Evolutionary conservation across 2,888 invertebrate species (phyloP).

Genomic region (Galeruca laticollis): DNA sequence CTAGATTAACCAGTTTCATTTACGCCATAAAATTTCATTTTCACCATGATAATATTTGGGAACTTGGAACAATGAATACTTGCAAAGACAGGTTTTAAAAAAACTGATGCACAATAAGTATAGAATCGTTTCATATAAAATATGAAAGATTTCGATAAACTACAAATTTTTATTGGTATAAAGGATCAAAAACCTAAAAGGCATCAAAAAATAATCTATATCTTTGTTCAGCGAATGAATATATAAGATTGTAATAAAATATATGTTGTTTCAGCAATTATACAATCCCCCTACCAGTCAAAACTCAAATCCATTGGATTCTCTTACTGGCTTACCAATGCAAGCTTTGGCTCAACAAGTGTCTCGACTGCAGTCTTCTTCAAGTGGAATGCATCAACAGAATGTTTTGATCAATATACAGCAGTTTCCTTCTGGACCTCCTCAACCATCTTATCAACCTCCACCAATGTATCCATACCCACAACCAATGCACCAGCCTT

Average conservation of each 20-base stretch:
- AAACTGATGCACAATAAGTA: too few relatives aligned
- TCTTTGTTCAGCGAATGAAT: not conserved
- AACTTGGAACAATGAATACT: too few relatives aligned
- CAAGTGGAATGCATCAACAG: slow-evolving; percentile 71
- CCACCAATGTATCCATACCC: slow-evolving; percentile 66
- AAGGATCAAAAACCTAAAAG: too few relatives aligned
- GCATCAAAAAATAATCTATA: too few relatives aligned
- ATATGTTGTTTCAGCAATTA: slow-evolving; percentile 57
- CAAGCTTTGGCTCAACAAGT: slow-evolving; percentile 68
- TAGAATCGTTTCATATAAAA: too few relatives aligned
- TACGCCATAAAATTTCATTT: too few relatives aligned
- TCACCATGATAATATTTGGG: too few relatives aligned
- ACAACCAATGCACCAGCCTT: slow-evolving; percentile 63
- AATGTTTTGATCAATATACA: slow-evolving; percentile 76
- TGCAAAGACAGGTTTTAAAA: too few relatives aligned
- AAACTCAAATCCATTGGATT: slow-evolving; percentile 57
- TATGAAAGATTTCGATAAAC: too few relatives aligned
- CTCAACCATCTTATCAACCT: slow-evolving; percentile 66
- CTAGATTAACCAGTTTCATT: too few relatives aligned
- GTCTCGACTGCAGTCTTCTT: slow-evolving; percentile 61
- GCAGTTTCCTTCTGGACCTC: slow-evolving; percentile 70
- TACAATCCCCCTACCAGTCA: slow-evolving; percentile 58
- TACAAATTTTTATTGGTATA: too few relatives aligned
- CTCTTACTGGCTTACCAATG: slow-evolving; percentile 65
- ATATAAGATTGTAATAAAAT: not conserved